phyloP scores from a whole-genome alignment of 2,113 vertebrate species.

The Ptyas mucosa region DNA sequence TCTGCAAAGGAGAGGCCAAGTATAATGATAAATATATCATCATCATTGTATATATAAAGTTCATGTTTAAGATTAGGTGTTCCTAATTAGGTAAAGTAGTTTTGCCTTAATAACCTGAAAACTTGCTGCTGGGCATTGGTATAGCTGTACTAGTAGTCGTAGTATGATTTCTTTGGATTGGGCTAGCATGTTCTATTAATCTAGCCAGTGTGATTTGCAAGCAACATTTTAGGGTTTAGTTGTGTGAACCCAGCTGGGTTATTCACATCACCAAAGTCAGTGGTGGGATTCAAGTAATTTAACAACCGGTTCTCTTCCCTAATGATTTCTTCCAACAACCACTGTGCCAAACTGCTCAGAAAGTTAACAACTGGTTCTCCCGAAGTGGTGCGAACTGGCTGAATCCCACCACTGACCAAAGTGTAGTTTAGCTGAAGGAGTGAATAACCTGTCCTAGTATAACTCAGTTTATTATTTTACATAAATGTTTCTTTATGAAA shows the following conservation, averaged over 20 bases:
- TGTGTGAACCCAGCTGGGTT: not conserved
- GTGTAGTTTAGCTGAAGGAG: not conserved
- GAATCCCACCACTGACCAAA: too few species aligned
- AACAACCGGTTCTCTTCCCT: too few species aligned
- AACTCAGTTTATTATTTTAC: not conserved
- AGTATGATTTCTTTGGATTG: not conserved
- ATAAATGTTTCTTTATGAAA: not conserved
- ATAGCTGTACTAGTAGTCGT: not conserved
- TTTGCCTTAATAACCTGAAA: not conserved
- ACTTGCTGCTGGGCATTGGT: not conserved
- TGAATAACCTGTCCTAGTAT: not conserved
- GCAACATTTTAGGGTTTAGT: not conserved
- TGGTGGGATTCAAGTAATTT: too few species aligned
- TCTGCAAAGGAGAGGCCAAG: not conserved
- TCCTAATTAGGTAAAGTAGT: not conserved
- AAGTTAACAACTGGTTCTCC: too few species aligned
- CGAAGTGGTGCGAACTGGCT: too few species aligned
- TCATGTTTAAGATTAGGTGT: not conserved
- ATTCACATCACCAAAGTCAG: not conserved
- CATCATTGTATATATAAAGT: not conserved
- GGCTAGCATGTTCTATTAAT: not conserved
- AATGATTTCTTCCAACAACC: too few species aligned
- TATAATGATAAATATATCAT: not conserved
- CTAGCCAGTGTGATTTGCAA: not conserved
- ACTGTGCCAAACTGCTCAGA: too few species aligned